A percentile compares a stretch with the other conserved stretches of the same genome.
Evolutionary conservation across 2,888 invertebrate genomes (phyloP).

Genomic region (Caenorhabditis angaria): DNA sequence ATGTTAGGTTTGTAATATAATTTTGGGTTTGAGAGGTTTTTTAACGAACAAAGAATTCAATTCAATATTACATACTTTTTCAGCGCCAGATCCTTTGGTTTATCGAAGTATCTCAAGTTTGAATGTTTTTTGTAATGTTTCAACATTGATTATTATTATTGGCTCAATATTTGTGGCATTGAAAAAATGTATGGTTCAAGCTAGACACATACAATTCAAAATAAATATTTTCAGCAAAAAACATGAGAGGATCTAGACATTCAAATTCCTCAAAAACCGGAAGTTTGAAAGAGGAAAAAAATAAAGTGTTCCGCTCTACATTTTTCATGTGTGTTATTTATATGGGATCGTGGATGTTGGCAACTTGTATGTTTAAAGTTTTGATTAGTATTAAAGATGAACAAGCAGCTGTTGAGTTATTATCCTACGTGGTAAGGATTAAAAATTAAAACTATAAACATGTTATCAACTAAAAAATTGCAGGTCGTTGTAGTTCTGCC

Average conservation of each 20-base stretch:
- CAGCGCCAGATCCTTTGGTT: conserved; percentile 30
- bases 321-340: conserved; percentile 30
- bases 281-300: conserved; percentile 28
- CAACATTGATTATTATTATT: conserved; percentile 27
- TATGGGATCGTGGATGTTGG: conserved; percentile 32
- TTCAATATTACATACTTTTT: conserved; percentile 17
- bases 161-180: conserved; percentile 19
- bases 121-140: conserved; percentile 17
- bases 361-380: conserved; percentile 15
- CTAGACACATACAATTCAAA: neutral
- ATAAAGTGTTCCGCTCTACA: conserved; percentile 38
- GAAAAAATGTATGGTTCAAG: conserved; percentile 22
- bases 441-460: neutral
- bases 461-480: neutral
- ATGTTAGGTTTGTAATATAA: conserved; percentile 23
- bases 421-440: conserved; percentile 26
- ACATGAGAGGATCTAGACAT: conserved; percentile 32
- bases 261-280: conserved; percentile 20
- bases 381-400: conserved; percentile 12
- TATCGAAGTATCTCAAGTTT: conserved; percentile 25
- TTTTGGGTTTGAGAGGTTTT: neutral
- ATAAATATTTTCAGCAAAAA: conserved; percentile 18
- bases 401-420: conserved; percentile 9
- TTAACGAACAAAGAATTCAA: conserved; percentile 2
- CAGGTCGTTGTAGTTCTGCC: neutral